phyloP scores from a whole-genome alignment of 2,888 invertebrate species.

The Leucophora obtusa region DNA sequence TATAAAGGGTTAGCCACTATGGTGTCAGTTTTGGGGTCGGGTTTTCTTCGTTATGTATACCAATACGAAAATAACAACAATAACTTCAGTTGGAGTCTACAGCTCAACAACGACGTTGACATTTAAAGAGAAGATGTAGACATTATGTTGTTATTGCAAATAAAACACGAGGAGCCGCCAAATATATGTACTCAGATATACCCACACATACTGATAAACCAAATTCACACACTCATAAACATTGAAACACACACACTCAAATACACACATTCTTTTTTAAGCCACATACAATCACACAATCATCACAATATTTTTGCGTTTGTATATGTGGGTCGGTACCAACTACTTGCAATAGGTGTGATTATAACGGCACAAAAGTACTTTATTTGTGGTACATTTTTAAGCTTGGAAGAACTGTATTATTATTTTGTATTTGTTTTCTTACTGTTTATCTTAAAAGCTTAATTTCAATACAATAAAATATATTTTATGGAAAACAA shows the following conservation, averaged over 20 bases:
- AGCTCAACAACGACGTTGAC: conserved; percentile 42
- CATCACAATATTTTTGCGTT: conserved; percentile 50
- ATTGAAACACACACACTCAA: conserved; percentile 16
- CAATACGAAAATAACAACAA: conserved; percentile 30
- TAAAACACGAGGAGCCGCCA: conserved; percentile 48
- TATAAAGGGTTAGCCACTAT: conserved; percentile 80
- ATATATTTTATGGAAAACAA: no score
- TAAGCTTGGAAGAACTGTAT: no score
- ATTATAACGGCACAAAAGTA: no score
- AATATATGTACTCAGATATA: conserved; percentile 22
- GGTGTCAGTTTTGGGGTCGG: conserved; percentile 77
- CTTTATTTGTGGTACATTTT: no score
- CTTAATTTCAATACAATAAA: no score
- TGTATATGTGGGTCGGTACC: conserved; percentile 59
- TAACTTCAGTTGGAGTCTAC: conserved; percentile 25
- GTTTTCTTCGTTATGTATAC: conserved; percentile 69
- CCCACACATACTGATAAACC: conserved; percentile 12
- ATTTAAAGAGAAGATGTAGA: conserved; percentile 56
- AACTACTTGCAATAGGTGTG: neutral
- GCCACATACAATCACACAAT: conserved; percentile 56
- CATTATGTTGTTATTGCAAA: conserved; percentile 53
- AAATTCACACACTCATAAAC: conserved; percentile 25
- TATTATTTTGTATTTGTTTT: no score
- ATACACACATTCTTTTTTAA: conserved; percentile 20
- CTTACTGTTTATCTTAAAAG: no score